These are phyloP conservation scores for Caenorhabditis briggsae DNA, from an alignment of 1,140 invertebrate species.

Conservation along the genomic window DNA sequence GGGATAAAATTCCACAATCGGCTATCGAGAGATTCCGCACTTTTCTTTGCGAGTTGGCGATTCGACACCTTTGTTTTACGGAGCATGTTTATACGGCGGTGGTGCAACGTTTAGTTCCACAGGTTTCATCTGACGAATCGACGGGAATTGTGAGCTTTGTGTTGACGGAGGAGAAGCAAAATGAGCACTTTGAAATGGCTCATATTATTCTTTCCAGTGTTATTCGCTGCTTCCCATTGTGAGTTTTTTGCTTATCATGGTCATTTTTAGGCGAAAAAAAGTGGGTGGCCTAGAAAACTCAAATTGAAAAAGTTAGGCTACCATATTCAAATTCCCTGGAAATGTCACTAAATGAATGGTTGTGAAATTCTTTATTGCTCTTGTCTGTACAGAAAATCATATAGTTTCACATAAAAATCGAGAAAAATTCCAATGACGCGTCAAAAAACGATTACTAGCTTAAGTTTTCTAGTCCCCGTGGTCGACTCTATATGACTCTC, in stretches of 20 bases:
- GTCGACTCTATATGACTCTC: too few species aligned
- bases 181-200: conserved; percentile 45
- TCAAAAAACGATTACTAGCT: too few species aligned
- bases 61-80: conserved; percentile 23
- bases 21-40: background rate
- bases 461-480: too few species aligned
- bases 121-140: background rate
- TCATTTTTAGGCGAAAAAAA: background rate
- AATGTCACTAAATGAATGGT: too few species aligned
- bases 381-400: too few species aligned
- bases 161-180: conserved; percentile 36
- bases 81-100: conserved; percentile 12
- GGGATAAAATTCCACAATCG: background rate
- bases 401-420: too few species aligned
- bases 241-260: background rate
- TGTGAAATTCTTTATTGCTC: too few species aligned
- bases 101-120: background rate
- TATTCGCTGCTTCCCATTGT: conserved; percentile 56
- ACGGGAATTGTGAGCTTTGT: background rate
- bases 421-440: too few species aligned
- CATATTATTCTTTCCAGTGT: conserved; percentile 52
- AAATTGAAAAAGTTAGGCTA: too few species aligned
- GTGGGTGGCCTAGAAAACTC: too few species aligned
- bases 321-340: too few species aligned
- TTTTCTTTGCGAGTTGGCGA: conserved; percentile 6